Base-by-base conservation (phyloP, 2,888 invertebrate genomes). In the Eustalomyia histrio region DNA sequence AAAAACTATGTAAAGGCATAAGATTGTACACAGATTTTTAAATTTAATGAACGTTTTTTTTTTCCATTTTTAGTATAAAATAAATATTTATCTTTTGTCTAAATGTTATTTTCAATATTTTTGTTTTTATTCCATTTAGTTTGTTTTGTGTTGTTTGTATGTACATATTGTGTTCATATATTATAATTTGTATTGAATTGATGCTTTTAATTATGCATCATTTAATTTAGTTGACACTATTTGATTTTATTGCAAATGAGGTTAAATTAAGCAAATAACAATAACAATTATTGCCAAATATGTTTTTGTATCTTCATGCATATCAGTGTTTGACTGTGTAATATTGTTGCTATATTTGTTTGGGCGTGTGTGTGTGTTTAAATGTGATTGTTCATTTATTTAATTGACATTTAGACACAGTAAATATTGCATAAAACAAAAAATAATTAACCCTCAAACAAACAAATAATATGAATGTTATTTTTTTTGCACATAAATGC, bases 231-330 rank as follows among this genome's bases (percentile, higher is more conserved):
- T 81, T 81, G 81, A 81, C 81, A 81, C 81, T 63, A 75, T 81
- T 81, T 81, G 78, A 78, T 78, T 81, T 81, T 81, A 81, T 81
- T 81, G 78, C 74, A 81, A 81, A 81, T 81, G 71, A 81, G 81
- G 81, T 81, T 81, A 81, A 81, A 81, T 81, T 78, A 81, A 81
- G 81, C 78, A 81, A 81, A 81, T 78, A 81, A 81, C 81, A 81
- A 78, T 81, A 71, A 81, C 74, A 61, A 81, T 81, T 78, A 81
- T 81, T 71, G 76, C 71, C 78, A 78, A 78, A 78, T 78, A 55
- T 72, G 61, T 79, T 72, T 39, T 60, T 35, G 16, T 67, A 18
- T 58, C 21, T n/a, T 18, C n/a, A 16, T 58, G 1, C n/a, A 14
- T 47, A 6, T n/a, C 14, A 16, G 29, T 29, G 7, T 29, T 6